Base-by-base conservation (phyloP, 2,888 invertebrate species). In the Pyralis farinalis region DNA sequence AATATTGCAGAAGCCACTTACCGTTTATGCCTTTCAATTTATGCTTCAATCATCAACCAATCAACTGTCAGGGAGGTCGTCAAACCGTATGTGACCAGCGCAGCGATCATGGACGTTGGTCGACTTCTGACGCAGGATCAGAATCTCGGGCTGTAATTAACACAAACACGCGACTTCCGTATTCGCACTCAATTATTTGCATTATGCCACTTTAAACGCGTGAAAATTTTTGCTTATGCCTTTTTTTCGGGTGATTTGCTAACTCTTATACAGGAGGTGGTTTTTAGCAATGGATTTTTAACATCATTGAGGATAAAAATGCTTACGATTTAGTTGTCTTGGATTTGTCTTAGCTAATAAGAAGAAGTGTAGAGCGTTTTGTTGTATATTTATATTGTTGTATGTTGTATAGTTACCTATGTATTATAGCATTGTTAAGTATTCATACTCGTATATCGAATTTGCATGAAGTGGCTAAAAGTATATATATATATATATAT, bases 141-240 rank as follows among this genome's bases (percentile, higher is more conserved):
- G 60, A 71, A 63, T 57, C 60, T 34, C 28, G 46, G 51, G 51
- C 61, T 51, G 56, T 61, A 50, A 53, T 67, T 75, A 68, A 45
- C 44, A 48, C 63, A 4, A 39, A 78, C 80, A 81, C 80, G 81
- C 82, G 78, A 77, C 76, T 71, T 69, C 72, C 67, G 63, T 51
- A 51, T 56, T 47, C 42, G 58, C 40, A 42, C n/a, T 20, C 57
- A 63, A 70, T 73, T 69, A 70, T 69, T 68, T 54, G 54, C 47
- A 62, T 64, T 62, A 60, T 52, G 45, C 44, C 49, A 40, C 39
- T 42, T 37, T 22, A 47, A 46, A 57, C 56, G 63, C 59, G 57
- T 62, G 53, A 63, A 63, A 53, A 50, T 51, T 42, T 38, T 46
- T 34, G 45, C 46, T 39, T 41, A 16, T 16, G 32, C 30, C 37